Base-by-base conservation (phyloP, 1,140 invertebrate species). In the Caenorhabditis inopinata region DNA sequence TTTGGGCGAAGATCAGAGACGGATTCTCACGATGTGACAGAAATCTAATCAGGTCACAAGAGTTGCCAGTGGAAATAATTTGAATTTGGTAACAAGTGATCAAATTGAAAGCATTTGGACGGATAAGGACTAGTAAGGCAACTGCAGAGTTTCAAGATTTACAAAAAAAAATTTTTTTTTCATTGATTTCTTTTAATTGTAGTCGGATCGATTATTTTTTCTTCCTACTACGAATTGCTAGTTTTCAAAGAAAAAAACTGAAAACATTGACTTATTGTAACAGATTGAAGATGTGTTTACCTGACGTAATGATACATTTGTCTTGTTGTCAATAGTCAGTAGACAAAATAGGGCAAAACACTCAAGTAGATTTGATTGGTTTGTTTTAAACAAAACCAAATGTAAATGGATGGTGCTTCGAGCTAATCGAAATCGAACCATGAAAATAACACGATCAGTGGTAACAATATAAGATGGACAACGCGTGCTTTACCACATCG, bases 371-470 rank as follows among this genome's bases (percentile, higher is more conserved):
- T 38, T 2, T 21, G 58, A 68, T 38, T 68, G 58, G 38, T 68
- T 29, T 68, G 58, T 68, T 68, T 68, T 32, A 68, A 68, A 68
- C 38, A 32, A 21, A 23, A 51, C 27, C 53, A 32, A 38, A 5
- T 68, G n/a, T 7, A 38, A 38, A 2, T 68, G 32, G 38, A 68
- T 68, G 16, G 32, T 38, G 58, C 58, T 68, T 32, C 38, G 18
- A 38, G 58, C 58, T 68, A 68, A 68, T 68, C 58, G 58, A 32
- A 68, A 68, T 68, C 58, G 58, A 68, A 68, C 38, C 58, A 68
- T 68, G 58, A 68, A 68, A 68, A 68, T 68, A 68, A 68, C 58
- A 68, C 32, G 58, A 68, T 38, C 58, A 68, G 32, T 42, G 29
- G 27, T n/a, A 68, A n/a, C 16, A 32, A 16, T 29, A n/a, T 0